Conservation (phyloP, 2,888 invertebrate species). For the Cremastinae sp. region DNA sequence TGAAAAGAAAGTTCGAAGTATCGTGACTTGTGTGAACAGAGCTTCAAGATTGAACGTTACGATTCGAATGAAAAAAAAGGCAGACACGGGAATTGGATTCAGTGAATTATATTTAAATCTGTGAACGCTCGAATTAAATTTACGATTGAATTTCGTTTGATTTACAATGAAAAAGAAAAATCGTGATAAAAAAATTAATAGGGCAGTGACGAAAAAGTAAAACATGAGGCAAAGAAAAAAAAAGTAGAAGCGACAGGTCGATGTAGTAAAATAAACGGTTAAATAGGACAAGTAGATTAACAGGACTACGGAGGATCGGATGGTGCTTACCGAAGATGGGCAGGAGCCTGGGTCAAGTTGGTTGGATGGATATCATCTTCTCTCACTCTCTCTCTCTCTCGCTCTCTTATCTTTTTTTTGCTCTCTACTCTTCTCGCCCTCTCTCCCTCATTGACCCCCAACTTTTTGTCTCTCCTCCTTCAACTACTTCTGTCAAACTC, state of each 20-base stretch:
- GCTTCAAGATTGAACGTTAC: constrained; percentile 12
- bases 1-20: constrained; percentile 7
- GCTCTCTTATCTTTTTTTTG: constrained; percentile 61
- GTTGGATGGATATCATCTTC: constrained; percentile 78
- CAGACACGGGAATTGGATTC: constrained; percentile 11
- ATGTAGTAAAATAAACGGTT: constrained; percentile 67
- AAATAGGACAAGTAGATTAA: constrained; percentile 79
- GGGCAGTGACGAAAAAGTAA: constrained; percentile 14
- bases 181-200: constrained; percentile 13
- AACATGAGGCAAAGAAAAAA: constrained; percentile 45
- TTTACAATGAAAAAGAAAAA: not conserved
- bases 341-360: constrained; percentile 80
- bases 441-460: constrained; percentile 58
- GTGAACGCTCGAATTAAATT: too few species aligned
- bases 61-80: constrained; percentile 9
- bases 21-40: constrained; percentile 13
- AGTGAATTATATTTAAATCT: too few species aligned
- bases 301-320: constrained; percentile 79
- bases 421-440: constrained; percentile 32
- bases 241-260: constrained; percentile 61
- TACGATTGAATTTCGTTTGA: too few species aligned
- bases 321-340: constrained; percentile 80
- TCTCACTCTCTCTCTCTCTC: constrained; percentile 68
- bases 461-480: constrained; percentile 58
- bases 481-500: constrained; percentile 58